Percentiles rank a stretch among this genome's conserved stretches.
These are phyloP conservation scores for Limnephilus rhombicus DNA, from an alignment of 2,888 invertebrate genomes.

Conservation along the genomic window DNA sequence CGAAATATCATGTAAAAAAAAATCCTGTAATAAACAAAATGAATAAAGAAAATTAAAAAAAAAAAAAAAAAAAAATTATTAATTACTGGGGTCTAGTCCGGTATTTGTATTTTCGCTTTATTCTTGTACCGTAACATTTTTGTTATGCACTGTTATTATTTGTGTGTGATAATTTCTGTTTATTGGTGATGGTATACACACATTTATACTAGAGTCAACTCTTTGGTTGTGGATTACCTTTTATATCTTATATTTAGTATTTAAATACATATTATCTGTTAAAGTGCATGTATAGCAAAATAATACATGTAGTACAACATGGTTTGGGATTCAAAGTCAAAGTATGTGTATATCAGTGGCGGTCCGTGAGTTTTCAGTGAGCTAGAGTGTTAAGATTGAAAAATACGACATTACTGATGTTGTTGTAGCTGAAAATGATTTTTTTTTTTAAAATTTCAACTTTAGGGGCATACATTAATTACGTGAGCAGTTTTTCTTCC, in stretches of 20 bases:
- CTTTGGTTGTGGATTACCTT: not conserved
- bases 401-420: too few relatives aligned
- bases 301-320: not conserved
- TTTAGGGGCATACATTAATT: too few relatives aligned
- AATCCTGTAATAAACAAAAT: too few relatives aligned
- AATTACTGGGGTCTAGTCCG: too few relatives aligned
- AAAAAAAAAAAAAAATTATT: too few relatives aligned
- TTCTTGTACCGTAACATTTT: not conserved
- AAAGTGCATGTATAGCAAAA: not conserved
- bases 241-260: not conserved
- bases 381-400: too few relatives aligned
- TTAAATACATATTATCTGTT: not conserved
- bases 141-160: not conserved
- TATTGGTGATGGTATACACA: not conserved
- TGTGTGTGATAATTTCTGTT: not conserved
- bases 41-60: too few relatives aligned
- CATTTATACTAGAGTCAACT: not conserved
- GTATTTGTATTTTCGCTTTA: not conserved
- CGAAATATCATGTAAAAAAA: too few relatives aligned
- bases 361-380: too few relatives aligned
- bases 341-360: not conserved
- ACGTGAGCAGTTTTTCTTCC: too few relatives aligned
- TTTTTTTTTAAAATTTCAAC: too few relatives aligned
- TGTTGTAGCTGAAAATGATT: too few relatives aligned
- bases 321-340: not conserved